These are phyloP conservation scores for Lophochroa leadbeateri DNA, from an alignment of 2,113 vertebrate species.

Conservation along the genomic window DNA sequence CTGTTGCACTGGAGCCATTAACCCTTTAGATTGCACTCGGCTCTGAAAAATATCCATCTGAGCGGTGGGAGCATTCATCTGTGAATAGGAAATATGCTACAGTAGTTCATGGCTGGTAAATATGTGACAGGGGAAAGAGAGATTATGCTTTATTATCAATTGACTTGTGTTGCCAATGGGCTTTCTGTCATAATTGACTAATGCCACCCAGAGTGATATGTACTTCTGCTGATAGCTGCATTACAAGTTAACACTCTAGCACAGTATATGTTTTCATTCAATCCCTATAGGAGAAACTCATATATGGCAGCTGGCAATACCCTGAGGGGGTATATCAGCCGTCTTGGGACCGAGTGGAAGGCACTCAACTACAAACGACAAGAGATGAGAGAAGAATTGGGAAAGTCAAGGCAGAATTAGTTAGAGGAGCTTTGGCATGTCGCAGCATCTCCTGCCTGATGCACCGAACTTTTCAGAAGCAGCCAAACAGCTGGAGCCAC, in stretches of 20 bases:
- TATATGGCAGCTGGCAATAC: constrained; percentile 59
- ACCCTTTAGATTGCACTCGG: constrained; percentile 56
- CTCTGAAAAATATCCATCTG: constrained; percentile 65
- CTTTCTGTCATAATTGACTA: constrained; percentile 72
- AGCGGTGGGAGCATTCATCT: constrained; percentile 58
- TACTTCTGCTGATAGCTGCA: constrained; percentile 67
- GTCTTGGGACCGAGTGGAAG: constrained; percentile 42
- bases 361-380: constrained; percentile 27
- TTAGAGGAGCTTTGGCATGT: not conserved
- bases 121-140: constrained; percentile 34
- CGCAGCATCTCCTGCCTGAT: not conserved
- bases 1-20: constrained; percentile 63
- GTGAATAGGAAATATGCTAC: constrained; percentile 65
- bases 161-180: constrained; percentile 59
- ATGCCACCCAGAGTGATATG: constrained; percentile 65
- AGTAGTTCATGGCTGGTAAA: constrained; percentile 59
- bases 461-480: not conserved
- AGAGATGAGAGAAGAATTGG: not conserved
- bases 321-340: constrained; percentile 34
- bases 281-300: constrained; percentile 62
- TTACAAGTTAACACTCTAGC: constrained; percentile 53
- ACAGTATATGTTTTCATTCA: constrained; percentile 64
- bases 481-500: not conserved
- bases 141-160: constrained; percentile 71
- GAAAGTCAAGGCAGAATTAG: constrained; percentile 39